Conservation (phyloP, 2,113 vertebrate species). For the Theristicus caerulescens region DNA sequence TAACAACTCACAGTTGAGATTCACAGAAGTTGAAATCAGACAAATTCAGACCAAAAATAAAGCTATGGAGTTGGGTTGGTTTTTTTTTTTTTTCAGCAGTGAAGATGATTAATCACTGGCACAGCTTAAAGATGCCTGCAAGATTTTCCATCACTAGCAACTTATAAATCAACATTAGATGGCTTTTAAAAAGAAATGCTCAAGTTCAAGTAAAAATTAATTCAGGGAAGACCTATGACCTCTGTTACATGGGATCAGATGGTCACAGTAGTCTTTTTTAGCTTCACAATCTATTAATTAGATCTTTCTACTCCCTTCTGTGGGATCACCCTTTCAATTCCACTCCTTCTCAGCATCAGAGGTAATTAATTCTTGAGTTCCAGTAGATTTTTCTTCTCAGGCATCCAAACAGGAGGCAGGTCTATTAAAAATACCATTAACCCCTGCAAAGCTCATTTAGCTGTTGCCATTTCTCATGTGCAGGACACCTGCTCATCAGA, state of each 20-base stretch:
- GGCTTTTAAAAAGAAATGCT: not conserved
- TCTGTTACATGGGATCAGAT: conserved; percentile 7
- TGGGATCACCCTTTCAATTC: not conserved
- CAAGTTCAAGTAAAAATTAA: not conserved
- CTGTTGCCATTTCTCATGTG: not conserved
- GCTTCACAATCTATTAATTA: conserved; percentile 51
- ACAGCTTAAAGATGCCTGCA: not conserved
- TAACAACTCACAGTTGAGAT: not conserved
- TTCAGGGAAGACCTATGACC: not conserved
- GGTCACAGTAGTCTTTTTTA: not conserved
- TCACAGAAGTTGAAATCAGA: conserved; percentile 2
- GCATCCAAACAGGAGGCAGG: not conserved
- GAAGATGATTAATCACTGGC: not conserved
- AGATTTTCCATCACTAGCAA: conserved; percentile 3
- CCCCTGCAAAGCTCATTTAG: conserved; percentile 4
- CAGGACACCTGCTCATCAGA: not conserved
- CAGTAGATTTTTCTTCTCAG: conserved; percentile 4
- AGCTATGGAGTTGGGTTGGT: not conserved
- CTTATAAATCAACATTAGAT: not conserved
- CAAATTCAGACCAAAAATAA: conserved; percentile 21
- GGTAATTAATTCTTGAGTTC: not conserved
- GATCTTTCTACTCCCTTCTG: conserved; percentile 22
- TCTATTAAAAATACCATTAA: conserved; percentile 36
- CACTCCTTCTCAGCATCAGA: not conserved
- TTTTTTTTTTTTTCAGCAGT: not conserved